Base-by-base conservation (phyloP, 1,140 invertebrate genomes). In the Lethocerus indicus region DNA sequence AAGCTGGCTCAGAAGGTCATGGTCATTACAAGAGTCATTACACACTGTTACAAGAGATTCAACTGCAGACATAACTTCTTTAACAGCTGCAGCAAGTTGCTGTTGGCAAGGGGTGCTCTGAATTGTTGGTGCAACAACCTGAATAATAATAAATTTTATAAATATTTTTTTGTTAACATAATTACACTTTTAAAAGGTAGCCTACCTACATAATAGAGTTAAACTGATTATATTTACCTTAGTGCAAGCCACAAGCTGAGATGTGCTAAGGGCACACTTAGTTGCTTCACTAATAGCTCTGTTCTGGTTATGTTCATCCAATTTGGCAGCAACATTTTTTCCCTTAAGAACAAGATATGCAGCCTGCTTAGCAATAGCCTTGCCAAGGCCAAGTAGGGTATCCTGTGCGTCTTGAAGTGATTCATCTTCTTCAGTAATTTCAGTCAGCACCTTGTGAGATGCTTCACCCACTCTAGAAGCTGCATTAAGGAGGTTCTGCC, bases 321-420 rank as follows among this genome's bases (percentile, higher is more conserved):
- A 91, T 42, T 83, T 87, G 5, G 84, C 81, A 0, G 94, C 89
- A 42, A 92, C 86, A 59, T 83, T 86, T 68, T 96, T 95, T 0
- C 94, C 91, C 61, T 92, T 90, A 36, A 93, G 71, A 4, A 98
- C 93, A 3, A 98, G 67, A 12, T 85, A 86, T 14, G 94, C 92
- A 0, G 95, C 96, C 3, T 91, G 89, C 65, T 95, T 96, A 16
- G 94, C 95, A 6, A 99, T 91, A 1, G 88, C 86, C 65, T 97
- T 96, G 0, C 93, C 88, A 40, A 95, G 68, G 0, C 85, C 82
- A 2, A 96, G 65, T 0, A 95, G 71, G 67, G 90, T 84, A 57
- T 93, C 89, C 63, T 81, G 78, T 0, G 83, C 70, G 58, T 87
- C 83, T 49, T 80, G 74, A 60, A 79, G 82, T 29, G 81, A 75